Percentiles rank a stretch among this genome's conserved stretches.
Conservation (phyloP, 1,140 invertebrate species). For the Drosophila santomea region DNA sequence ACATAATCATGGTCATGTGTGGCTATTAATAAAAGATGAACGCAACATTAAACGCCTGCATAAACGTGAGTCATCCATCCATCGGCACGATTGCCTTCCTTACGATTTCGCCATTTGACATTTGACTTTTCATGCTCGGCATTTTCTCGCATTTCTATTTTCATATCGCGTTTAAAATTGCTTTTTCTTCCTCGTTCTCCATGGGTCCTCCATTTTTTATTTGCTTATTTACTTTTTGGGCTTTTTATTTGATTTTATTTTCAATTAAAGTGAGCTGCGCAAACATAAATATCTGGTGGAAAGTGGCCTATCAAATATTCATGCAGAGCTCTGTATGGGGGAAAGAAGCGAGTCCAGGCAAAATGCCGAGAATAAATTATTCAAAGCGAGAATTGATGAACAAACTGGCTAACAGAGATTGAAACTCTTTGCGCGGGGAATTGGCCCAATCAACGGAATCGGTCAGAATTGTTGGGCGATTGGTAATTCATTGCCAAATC, state of each 20-base stretch:
- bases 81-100: slow-evolving; percentile 18
- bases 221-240: slow-evolving; percentile 10
- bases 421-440: slow-evolving; percentile 5
- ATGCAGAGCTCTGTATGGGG: background rate
- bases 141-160: slow-evolving; percentile 35
- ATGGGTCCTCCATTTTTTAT: background rate
- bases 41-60: slow-evolving; percentile 58
- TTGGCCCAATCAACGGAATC: slow-evolving; percentile 20
- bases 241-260: slow-evolving; percentile 33
- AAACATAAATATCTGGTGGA: slow-evolving; percentile 32
- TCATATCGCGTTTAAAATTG: slow-evolving; percentile 15
- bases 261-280: slow-evolving; percentile 35
- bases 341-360: background rate
- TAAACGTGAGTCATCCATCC: slow-evolving; percentile 46
- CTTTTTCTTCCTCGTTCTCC: background rate
- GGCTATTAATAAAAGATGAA: slow-evolving; percentile 66
- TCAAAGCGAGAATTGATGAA: slow-evolving; percentile 43
- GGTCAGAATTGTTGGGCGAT: background rate
- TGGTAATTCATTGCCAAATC: slow-evolving; percentile 14
- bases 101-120: slow-evolving; percentile 47
- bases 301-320: slow-evolving; percentile 39
- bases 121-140: slow-evolving; percentile 51
- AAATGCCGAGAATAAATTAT: slow-evolving; percentile 35
- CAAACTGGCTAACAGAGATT: slow-evolving; percentile 45
- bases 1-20: slow-evolving; percentile 54